These are phyloP conservation scores for Aptenodytes patagonicus DNA, from an alignment of 2,113 vertebrate species.

Conservation along the genomic window DNA sequence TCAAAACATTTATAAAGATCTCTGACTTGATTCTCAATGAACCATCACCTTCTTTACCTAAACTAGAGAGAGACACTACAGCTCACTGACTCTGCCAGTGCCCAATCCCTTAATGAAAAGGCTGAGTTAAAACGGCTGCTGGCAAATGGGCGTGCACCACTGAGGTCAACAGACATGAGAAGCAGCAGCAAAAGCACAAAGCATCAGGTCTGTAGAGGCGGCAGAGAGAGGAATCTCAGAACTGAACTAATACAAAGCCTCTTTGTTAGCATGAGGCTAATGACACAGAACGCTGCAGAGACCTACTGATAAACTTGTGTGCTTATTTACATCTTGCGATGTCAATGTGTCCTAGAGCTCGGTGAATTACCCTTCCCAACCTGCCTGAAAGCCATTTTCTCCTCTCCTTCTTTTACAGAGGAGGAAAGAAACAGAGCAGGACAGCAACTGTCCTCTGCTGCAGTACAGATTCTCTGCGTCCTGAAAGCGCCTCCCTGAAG, in stretches of 20 bases:
- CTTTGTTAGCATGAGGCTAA: background rate
- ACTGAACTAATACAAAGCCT: conserved; percentile 1
- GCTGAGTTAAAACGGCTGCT: background rate
- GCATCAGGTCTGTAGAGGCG: background rate
- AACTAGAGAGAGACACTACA: background rate
- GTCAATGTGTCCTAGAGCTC: rapidly evolving
- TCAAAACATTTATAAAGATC: background rate
- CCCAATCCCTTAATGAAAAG: background rate
- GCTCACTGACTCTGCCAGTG: background rate
- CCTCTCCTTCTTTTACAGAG: background rate
- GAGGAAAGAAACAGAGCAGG: background rate
- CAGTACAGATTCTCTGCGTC: rapidly evolving
- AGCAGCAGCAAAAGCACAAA: conserved; percentile 1
- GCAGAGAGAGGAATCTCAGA: background rate
- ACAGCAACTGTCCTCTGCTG: background rate
- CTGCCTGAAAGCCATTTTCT: background rate
- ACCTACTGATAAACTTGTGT: background rate
- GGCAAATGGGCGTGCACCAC: background rate
- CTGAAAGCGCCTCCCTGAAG: background rate
- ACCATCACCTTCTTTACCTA: background rate
- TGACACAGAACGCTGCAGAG: background rate
- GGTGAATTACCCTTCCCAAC: background rate
- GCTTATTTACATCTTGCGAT: background rate
- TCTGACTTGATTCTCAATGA: background rate
- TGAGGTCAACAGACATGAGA: background rate